Percentiles rank a stretch among this genome's conserved stretches.
Conservation (phyloP, 2,797 vertebrate genomes). For the Neostethus bicornis region DNA sequence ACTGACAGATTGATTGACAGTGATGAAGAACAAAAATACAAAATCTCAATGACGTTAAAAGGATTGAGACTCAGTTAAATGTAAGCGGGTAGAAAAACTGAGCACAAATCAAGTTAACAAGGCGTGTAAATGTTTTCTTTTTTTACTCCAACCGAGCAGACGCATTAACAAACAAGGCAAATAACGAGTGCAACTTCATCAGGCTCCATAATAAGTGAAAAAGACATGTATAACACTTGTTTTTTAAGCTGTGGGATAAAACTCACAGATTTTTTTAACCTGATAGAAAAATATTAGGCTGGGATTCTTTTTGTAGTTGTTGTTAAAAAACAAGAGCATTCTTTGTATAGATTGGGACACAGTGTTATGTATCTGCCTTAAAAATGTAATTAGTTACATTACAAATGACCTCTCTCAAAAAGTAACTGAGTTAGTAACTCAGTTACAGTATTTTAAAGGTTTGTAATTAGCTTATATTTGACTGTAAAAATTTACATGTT, state of each 20-base stretch:
- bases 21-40: slow-evolving; percentile 14
- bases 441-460: no score
- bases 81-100: slow-evolving; percentile 10
- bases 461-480: no score
- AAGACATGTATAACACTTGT: slow-evolving; percentile 8
- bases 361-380: no score
- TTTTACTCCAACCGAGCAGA: slow-evolving; percentile 45
- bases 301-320: slow-evolving; percentile 11
- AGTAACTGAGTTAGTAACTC: no score
- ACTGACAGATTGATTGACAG: slow-evolving; percentile 24
- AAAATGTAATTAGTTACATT: no score
- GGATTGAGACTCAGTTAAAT: slow-evolving; percentile 24
- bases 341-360: background rate
- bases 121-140: slow-evolving; percentile 50
- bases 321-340: background rate
- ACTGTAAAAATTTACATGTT: no score
- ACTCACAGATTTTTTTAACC: slow-evolving; percentile 28
- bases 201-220: slow-evolving; percentile 45
- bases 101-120: slow-evolving; percentile 47
- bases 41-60: slow-evolving; percentile 4
- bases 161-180: slow-evolving; percentile 43
- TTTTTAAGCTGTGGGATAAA: slow-evolving; percentile 19
- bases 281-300: slow-evolving; percentile 12
- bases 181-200: slow-evolving; percentile 52
- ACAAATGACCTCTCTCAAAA: no score